Base-by-base conservation (phyloP, 2,113 vertebrate genomes). In the Fulmarus glacialis region DNA sequence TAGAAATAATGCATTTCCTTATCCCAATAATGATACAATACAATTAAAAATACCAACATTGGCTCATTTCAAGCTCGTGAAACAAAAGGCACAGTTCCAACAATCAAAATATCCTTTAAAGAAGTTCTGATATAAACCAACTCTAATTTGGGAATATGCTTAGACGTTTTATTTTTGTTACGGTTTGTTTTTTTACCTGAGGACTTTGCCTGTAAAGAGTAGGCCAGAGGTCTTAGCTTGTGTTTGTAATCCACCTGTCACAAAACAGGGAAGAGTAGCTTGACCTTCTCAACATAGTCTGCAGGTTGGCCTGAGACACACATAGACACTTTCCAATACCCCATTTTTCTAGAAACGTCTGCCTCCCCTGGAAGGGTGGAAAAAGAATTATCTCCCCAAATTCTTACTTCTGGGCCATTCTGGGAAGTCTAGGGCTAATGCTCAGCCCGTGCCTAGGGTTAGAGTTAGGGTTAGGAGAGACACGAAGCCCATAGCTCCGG, bases 1-100 rank as follows among this genome's bases (percentile, higher is more conserved):
- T 93, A 71, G 43, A 82, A 95, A 93, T n/a, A 83, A 86, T 63
- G 36, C 34, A 62, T 70, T 88, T 97, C 80, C 89, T 96, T 95
- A 78, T 67, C 40, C 80, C 72, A 85, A 58, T 78, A 88, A 74
- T 84, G 71, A 84, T 87, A 95, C 75, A 87, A 93, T 85, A 78
- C 68, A 59, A 77, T 71, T 81, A 74, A 86, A 92, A 96, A 93
- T 67, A 47, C 58, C 75, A 89, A 55, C 9, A 19, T 4, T 38
- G 32, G 6, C 30, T 81, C 19, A 59, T 4, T 83, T 81, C 63
- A 52, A 32, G 21, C 19, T 68, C 32, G 40, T 30, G 27, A 71
- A 71, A 58, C 15, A 83, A 59, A 81, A 94, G 15, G 2, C 17
- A 42, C 36, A 20, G 13, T 75, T 88, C n/a, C 1, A 26, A 52